phyloP scores from a whole-genome alignment of 2,888 invertebrate species.

The Ceratothoa steindachneri region DNA sequence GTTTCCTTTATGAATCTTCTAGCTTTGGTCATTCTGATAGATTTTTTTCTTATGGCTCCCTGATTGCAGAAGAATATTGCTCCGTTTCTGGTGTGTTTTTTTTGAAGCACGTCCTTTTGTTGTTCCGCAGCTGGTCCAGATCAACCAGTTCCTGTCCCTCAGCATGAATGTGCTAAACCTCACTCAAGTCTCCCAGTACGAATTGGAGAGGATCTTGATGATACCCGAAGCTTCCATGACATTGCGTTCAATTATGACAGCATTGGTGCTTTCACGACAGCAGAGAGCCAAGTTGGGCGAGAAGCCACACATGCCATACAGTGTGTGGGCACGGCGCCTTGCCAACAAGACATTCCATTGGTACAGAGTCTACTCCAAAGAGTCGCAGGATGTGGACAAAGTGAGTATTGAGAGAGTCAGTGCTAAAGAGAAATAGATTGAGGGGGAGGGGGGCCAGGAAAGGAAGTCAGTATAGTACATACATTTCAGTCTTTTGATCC shows the following conservation, averaged over 20 bases:
- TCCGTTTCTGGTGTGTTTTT: too few species aligned
- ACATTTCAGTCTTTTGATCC: too few species aligned
- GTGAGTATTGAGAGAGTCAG: too few species aligned
- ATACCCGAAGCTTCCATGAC: constrained; percentile 59
- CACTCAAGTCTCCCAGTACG: constrained; percentile 59
- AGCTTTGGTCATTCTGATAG: background rate
- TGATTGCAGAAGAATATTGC: too few species aligned
- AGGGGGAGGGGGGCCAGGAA: too few species aligned
- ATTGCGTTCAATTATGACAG: constrained; percentile 59
- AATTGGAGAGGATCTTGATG: constrained; percentile 60
- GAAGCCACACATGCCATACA: constrained; percentile 60
- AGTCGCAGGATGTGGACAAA: constrained; percentile 53
- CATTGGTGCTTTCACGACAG: constrained; percentile 54
- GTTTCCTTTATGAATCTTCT: too few species aligned
- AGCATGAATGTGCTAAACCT: constrained; percentile 57
- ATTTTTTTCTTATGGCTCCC: too few species aligned
- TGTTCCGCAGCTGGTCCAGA: constrained; percentile 61
- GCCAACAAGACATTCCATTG: constrained; percentile 56
- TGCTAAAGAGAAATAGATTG: too few species aligned
- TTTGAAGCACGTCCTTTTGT: too few species aligned
- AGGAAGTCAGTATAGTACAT: too few species aligned
- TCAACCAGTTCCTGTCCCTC: constrained; percentile 59
- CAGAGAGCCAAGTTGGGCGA: constrained; percentile 54
- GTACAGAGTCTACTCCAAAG: constrained; percentile 57
- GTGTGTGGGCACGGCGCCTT: constrained; percentile 59